Conservation (phyloP, 2,888 invertebrate species). For the Eutolmus rufibarbis region DNA sequence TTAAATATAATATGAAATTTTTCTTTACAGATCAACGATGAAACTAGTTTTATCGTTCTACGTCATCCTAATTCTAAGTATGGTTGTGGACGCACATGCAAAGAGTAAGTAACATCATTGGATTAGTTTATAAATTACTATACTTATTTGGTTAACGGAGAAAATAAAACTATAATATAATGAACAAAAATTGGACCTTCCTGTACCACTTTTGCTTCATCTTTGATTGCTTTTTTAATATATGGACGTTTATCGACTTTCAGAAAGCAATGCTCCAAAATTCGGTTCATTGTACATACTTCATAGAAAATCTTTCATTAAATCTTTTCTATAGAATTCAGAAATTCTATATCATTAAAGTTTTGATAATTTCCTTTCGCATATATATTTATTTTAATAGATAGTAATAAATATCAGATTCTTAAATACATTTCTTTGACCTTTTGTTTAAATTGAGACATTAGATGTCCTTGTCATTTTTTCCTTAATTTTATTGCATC, state of each 20-base stretch:
- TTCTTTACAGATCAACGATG: constrained; percentile 52
- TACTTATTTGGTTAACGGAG: no score
- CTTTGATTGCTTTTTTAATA: no score
- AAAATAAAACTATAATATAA: no score
- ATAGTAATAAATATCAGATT: not conserved
- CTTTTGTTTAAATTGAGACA: not conserved
- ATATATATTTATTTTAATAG: not conserved
- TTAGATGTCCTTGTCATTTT: not conserved
- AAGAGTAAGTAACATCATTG: constrained; percentile 57
- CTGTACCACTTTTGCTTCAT: no score
- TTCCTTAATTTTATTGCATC: not conserved
- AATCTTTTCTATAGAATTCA: no score
- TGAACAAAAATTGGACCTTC: no score
- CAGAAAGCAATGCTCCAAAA: no score
- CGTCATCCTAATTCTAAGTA: constrained; percentile 58
- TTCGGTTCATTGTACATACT: no score
- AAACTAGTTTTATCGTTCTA: constrained; percentile 59
- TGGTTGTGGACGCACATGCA: constrained; percentile 60
- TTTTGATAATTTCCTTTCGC: not conserved
- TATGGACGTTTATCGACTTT: no score
- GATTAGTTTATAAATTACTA: not conserved
- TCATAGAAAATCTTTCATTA: no score
- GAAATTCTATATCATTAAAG: no score
- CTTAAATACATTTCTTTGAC: no score
- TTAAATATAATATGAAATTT: not conserved